phyloP scores from a whole-genome alignment of 2,888 invertebrate genomes.

The Gari tellinella region DNA sequence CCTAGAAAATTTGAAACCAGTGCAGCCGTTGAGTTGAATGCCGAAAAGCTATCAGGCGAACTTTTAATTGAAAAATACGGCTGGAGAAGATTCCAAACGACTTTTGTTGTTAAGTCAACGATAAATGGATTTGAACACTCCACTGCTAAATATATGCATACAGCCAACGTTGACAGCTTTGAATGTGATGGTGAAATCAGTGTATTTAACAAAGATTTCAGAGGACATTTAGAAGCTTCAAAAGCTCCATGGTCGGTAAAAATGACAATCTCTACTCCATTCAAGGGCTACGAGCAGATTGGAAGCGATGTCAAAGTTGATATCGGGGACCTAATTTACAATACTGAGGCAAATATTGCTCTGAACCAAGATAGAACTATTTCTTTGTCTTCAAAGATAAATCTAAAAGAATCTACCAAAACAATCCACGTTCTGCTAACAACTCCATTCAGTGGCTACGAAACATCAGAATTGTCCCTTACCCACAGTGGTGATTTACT shows the following conservation, averaged over 20 bases:
- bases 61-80: constrained; percentile 40
- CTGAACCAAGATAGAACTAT: constrained; percentile 45
- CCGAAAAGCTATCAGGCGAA: constrained; percentile 27
- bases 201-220: constrained; percentile 37
- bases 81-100: constrained; percentile 42
- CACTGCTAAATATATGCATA: constrained; percentile 30
- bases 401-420: constrained; percentile 21
- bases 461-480: constrained; percentile 20
- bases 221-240: constrained; percentile 33
- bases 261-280: constrained; percentile 33
- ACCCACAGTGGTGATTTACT: constrained; percentile 28
- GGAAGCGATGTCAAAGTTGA: constrained; percentile 36
- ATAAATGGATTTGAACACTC: constrained; percentile 39
- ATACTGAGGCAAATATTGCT: constrained; percentile 30
- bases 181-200: constrained; percentile 43
- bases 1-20: constrained; percentile 33
- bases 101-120: constrained; percentile 38
- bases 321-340: constrained; percentile 12
- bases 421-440: constrained; percentile 8
- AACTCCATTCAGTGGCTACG: constrained; percentile 43
- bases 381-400: constrained; percentile 20
- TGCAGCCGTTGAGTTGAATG: constrained; percentile 27
- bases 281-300: constrained; percentile 32
- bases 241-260: constrained; percentile 22
- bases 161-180: constrained; percentile 47